A percentile compares a stretch with the other conserved stretches of the same genome.
Conservation (phyloP, 2,797 vertebrate genomes). For the Rhabdophis nuchalis region DNA sequence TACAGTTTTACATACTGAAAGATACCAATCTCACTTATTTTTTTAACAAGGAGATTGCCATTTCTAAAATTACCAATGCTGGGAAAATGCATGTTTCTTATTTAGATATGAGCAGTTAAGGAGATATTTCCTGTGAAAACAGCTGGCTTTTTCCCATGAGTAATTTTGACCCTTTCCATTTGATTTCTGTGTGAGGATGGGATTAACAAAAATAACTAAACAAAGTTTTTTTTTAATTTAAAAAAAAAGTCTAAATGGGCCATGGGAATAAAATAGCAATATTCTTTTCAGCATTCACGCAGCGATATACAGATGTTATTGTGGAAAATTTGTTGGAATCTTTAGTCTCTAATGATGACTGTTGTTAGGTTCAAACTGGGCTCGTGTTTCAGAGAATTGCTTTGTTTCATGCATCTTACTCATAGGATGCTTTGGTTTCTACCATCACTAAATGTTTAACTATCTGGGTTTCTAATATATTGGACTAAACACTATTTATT, state of each 20-base stretch:
- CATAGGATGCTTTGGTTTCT: background rate
- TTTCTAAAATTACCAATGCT: conserved; percentile 48
- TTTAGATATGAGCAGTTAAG: conserved; percentile 34
- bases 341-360: background rate
- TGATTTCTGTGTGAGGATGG: conserved; percentile 28
- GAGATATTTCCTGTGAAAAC: conserved; percentile 37
- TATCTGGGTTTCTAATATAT: background rate
- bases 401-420: background rate
- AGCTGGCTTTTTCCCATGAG: conserved; percentile 3
- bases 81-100: conserved; percentile 38
- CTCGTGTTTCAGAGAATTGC: background rate
- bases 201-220: conserved; percentile 28
- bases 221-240: background rate
- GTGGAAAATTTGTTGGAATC: background rate
- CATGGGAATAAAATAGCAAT: conserved; percentile 8
- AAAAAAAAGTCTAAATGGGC: background rate
- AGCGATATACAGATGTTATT: background rate
- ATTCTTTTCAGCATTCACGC: background rate
- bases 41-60: conserved; percentile 19
- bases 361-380: background rate
- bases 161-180: background rate
- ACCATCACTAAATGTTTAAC: background rate
- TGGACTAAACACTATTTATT: background rate
- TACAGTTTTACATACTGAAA: background rate
- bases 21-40: background rate